Base-by-base conservation (phyloP, 2,797 vertebrate genomes). In the Acanthiza pusilla region DNA sequence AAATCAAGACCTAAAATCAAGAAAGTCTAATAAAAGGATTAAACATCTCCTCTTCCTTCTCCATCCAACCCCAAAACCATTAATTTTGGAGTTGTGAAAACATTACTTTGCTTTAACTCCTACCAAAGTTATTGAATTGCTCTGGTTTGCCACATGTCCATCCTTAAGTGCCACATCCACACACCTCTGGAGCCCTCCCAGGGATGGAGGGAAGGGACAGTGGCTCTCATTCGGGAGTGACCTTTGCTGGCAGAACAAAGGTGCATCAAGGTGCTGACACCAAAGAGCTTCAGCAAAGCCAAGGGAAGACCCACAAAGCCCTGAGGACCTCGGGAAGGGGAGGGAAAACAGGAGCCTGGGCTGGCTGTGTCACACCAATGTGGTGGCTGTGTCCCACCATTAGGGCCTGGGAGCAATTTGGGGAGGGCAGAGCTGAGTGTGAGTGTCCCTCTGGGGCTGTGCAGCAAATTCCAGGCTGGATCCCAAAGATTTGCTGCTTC, bases 401-500 rank as follows among this genome's bases (percentile, higher is more conserved):
- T 26, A 85, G 72, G 50, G 45, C 65, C 91, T 26, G 30, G 84
- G 65, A 77, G 74, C 34, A 94, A 68, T 95, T 70, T 47, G 1
- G 2, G 16, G 81, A 36, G 68, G 36, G 48, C 67, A 96, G 96
- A 96, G 91, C 32, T 95, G 96, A 94, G 93, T 53, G 7, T 15
- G 5, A 93, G 90, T 53, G 55, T 78, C 95, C 96, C 92, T 94
- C 85, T 79, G 79, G 93, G 80, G 36, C 88, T 36, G 13, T 6
- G 34, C 91, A 93, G 93, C 93, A 94, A 96, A 95, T 95, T 96
- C 42, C 60, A 87, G 83, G 85, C 91, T 74, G 53, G 89, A 20
- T 84, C 84, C 89, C 53, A 32, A 80, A 87, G 80, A 91, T 58
- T 78, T 36, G 86, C 91, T 81, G 85, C 95, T 97, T 93, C 18